Evolutionary conservation across 1,140 invertebrate species (phyloP), one percentile per base, ranked within the genome.

Genomic region (Batillaria attramentaria): DNA sequence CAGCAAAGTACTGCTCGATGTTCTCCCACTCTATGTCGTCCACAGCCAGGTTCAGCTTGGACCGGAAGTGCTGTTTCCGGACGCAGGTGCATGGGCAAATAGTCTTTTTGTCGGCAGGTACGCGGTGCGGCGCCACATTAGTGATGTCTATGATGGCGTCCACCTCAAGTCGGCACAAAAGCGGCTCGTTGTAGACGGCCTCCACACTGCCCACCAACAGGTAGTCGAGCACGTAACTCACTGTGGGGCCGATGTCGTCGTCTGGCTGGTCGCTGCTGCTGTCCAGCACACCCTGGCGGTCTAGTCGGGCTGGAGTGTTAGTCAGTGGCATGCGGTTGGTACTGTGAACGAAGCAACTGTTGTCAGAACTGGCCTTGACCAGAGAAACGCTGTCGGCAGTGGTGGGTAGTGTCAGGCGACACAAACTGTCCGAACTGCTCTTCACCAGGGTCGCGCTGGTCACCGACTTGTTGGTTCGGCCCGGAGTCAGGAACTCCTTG

Each of bases 91-190:
- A 90, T 0, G 88, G 89, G 77, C 86, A 89, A 24, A 81, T 81
- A 0, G 81, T 66, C 69, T 86, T 88, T 50, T 86, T 87, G 3
- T 83, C 81, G 1, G 83, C 60, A 28, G 85, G 84, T 13, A 87
- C 82, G 28, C 84, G 69, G 33, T 79, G 69, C 13, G 86, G 81
- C 3, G 66, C 76, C 13, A 84, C 62, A 65, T 89, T 90, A 42
- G 85, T 87, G 39, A 90, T 86, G 78, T 90, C 89, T 1, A 90
- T 81, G 3, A 90, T 35, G 1, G 85, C 84, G 31, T 87, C 84
- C 18, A 90, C 86, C 41, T 84, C 81, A 0, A 88, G 79, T 37
- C 85, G 87, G 78, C 89, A 90, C 13, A 90, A 75, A 13, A 87
- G 69, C 1, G 84, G 84, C 37, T 88, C 86, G 81, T 89, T 88